Evolutionary conservation across 1,140 invertebrate species (phyloP).

Genomic region (Potamilus streckersoni): DNA sequence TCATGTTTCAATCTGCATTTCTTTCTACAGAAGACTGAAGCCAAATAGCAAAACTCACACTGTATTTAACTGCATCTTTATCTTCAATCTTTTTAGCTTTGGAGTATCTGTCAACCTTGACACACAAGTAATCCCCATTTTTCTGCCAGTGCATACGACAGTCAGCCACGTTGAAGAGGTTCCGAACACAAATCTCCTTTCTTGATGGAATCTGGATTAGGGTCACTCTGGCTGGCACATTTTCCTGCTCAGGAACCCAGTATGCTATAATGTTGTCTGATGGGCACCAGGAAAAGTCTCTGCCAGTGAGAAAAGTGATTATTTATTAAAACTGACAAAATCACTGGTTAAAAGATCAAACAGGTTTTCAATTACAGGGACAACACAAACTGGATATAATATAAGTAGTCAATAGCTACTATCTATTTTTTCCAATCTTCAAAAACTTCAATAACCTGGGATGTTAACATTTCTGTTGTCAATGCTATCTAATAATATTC

Average conservation of each 20-base stretch:
- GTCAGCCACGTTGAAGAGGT: conserved; percentile 96
- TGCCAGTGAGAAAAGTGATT: conserved; percentile 40
- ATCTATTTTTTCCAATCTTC: neutral
- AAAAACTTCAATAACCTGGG: too few relatives aligned
- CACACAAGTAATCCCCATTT: conserved; percentile 96
- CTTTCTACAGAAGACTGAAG: too few relatives aligned
- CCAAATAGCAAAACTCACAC: conserved; percentile 71
- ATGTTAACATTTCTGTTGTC: too few relatives aligned
- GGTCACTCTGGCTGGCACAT: conserved; percentile 75
- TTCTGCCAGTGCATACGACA: conserved; percentile 99
- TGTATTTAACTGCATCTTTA: conserved; percentile 85
- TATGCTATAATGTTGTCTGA: conserved; percentile 96
- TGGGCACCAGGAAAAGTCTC: conserved; percentile 98
- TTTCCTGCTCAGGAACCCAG: conserved; percentile 92
- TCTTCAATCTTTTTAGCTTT: conserved; percentile 91
- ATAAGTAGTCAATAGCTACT: neutral
- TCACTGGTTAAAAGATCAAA: too few relatives aligned
- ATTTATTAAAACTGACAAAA: neutral
- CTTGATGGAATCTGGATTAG: conserved; percentile 76
- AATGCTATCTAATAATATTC: too few relatives aligned
- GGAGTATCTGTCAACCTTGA: conserved; percentile 97
- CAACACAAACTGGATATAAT: too few relatives aligned
- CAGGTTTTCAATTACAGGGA: too few relatives aligned
- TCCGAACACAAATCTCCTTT: conserved; percentile 93
- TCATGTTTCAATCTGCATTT: too few relatives aligned